Evolutionary conservation across 1,140 invertebrate species (phyloP), one percentile per base, ranked within the genome.

Genomic region (Mycetomoellerius zeteki): DNA sequence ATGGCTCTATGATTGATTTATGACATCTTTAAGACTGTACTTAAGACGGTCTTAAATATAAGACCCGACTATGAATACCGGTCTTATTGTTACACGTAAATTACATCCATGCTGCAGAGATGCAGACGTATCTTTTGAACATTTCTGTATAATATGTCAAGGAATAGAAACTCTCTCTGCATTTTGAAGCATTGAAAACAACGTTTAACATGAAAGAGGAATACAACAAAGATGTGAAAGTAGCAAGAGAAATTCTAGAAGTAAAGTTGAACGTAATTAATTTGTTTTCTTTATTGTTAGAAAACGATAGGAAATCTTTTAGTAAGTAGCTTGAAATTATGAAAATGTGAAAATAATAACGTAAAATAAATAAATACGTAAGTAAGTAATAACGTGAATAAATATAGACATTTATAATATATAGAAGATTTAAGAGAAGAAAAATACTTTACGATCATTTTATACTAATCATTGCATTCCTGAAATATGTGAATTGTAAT

Each of bases 161-260:
- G 14, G 21, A 75, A 58, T 60, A 58, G 14, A 56, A 60, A n/a
- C 21, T 43, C 8, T 43, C 8, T 43, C 10, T 65, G n/a, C n/a
- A 24, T 24, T 14, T 24, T 81, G 33, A 56, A 54, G 21, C 27
- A 33, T 21, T 69, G 19, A 54, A 19, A 69, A 37, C 27, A 7
- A 33, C 21, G n/a, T n/a, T 69, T 12, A 3, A 52, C 27, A 27
- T 27, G 2, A 27, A n/a, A 3, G 54, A 69, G 5, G 5, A 30
- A 71, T 21, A 27, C 24, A 43, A 71, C 43, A 80, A 47, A 19
- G n/a, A 81, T 56, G 56, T 71, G 43, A 52, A 33, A 56, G 21
- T 37, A 65, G 19, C 10, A 24, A 69, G 56, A 14, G 16, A 56
- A 71, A 81, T 30, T 56, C n/a, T 30, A 27, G 6, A 54, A 24